phyloP scores from a whole-genome alignment of 2,797 vertebrate species.

The Hybognathus amarus region DNA sequence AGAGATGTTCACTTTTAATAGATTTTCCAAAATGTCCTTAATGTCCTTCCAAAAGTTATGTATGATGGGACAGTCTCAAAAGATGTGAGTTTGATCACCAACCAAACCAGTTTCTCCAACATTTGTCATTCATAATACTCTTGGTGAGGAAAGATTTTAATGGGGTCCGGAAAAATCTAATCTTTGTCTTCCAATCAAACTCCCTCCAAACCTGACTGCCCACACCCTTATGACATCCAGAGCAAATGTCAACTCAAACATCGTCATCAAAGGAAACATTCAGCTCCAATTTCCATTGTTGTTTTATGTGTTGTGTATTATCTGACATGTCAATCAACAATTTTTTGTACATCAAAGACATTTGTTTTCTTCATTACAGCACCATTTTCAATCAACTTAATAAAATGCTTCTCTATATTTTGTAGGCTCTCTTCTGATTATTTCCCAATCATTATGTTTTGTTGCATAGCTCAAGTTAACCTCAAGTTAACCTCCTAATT shows the following conservation, averaged over 20 bases:
- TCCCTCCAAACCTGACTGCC: not conserved
- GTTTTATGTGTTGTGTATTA: slow-evolving; percentile 7
- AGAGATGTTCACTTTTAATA: not conserved
- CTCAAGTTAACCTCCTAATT: too few species aligned
- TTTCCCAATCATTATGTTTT: too few species aligned
- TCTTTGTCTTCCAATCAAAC: not conserved
- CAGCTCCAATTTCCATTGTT: not conserved
- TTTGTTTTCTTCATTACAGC: too few species aligned
- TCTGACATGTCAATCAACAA: not conserved
- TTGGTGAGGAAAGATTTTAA: not conserved
- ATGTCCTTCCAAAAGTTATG: not conserved
- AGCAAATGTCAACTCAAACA: not conserved
- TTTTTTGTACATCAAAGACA: not conserved
- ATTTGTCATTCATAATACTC: not conserved
- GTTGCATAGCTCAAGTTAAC: too few species aligned
- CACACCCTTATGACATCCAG: not conserved
- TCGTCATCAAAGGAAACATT: not conserved
- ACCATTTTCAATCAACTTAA: too few species aligned
- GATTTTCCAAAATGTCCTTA: not conserved
- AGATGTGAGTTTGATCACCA: not conserved
- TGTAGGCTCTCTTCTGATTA: too few species aligned
- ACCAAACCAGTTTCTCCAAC: not conserved
- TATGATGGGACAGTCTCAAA: not conserved
- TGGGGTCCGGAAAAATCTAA: not conserved
- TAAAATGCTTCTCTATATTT: too few species aligned